These are phyloP conservation scores for Leptodactylus fuscus DNA, from an alignment of 2,113 vertebrate genomes.

Conservation along the genomic window DNA sequence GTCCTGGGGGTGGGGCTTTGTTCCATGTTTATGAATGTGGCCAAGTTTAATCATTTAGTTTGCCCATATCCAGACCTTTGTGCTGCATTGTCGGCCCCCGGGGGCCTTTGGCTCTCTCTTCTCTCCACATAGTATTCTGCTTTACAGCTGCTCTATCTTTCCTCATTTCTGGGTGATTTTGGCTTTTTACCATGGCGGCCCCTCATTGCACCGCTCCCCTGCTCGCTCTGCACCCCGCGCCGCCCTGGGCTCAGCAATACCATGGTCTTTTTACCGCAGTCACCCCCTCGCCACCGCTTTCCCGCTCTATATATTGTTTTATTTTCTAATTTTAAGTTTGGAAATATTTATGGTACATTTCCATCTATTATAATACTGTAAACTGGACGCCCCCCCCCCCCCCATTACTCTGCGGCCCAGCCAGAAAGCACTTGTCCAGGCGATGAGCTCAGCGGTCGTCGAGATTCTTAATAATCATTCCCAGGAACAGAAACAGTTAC, in stretches of 20 bases:
- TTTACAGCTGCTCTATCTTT: conserved; percentile 73
- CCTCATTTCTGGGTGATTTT: conserved; percentile 73
- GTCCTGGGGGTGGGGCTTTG: conserved; percentile 71
- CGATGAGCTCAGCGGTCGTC: conserved; percentile 69
- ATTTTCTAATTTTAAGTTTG: conserved; percentile 66
- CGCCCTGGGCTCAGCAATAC: conserved; percentile 30
- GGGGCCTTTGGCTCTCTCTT: conserved; percentile 70
- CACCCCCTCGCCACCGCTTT: neutral
- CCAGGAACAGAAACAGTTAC: conserved; percentile 61
- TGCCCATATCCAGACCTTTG: conserved; percentile 71
- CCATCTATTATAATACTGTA: conserved; percentile 65
- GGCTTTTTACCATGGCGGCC: conserved; percentile 73
- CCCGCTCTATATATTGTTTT: conserved; percentile 59
- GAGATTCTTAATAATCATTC: conserved; percentile 70
- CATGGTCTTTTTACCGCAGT: conserved; percentile 29
- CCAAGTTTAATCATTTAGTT: conserved; percentile 76
- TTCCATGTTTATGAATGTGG: conserved; percentile 75
- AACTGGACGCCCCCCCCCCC: conserved; percentile 64
- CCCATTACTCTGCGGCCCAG: conserved; percentile 65
- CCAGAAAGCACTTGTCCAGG: conserved; percentile 59
- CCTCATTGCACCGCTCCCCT: conserved; percentile 65
- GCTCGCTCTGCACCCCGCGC: conserved; percentile 66
- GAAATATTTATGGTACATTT: conserved; percentile 66
- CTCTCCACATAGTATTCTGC: conserved; percentile 70
- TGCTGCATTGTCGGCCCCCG: conserved; percentile 71